Evolutionary conservation across 2,888 invertebrate genomes (phyloP), one percentile per base, ranked within the genome.

Genomic region (Phyto melanocephala): DNA sequence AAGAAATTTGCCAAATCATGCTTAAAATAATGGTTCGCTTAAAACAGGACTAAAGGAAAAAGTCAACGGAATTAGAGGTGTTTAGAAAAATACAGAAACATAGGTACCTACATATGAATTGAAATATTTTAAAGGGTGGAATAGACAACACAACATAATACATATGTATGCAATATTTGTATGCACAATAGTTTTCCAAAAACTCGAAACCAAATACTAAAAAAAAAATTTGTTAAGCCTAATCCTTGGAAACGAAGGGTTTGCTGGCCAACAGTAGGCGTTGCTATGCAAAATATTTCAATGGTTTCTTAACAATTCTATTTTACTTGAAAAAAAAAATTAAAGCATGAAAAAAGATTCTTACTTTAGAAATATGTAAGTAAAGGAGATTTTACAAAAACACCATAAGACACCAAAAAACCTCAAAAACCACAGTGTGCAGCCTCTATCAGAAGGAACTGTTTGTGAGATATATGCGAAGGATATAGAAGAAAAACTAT

Each of bases 51-150:
- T n/a, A 65, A 67, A 42, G 11, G 28, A 42, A 84, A 88, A 89
- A 89, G 89, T 89, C 89, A 89, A 86, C 88, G 87, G 86, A 87
- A 89, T 89, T 89, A 89, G 86, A 87, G 87, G 87, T 87, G 86
- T 88, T 89, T 88, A 87, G 86, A 88, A 84, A 86, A 45, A 87
- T 54, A 74, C 62, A 80, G 47, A 22, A 37, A 37, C 33, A 47
- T 22, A 67, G 45, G 11, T 52, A 17, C 28, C n/a, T 65, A 56
- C 13, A 52, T 11, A 2, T 33, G 7, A 24, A 35, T 22, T 20
- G 7, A 15, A 35, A 22, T 37, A 28, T 13, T 54, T 56, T 58
- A 24, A 37, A 20, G 17, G 47, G 17, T 54, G 81, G 13, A 67
- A 56, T 37, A 35, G 4, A 1, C 58, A 42, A n/a, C 37, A 42